Conservation (phyloP, 2,797 vertebrate genomes). For the Muraenolepis orangiensis region DNA sequence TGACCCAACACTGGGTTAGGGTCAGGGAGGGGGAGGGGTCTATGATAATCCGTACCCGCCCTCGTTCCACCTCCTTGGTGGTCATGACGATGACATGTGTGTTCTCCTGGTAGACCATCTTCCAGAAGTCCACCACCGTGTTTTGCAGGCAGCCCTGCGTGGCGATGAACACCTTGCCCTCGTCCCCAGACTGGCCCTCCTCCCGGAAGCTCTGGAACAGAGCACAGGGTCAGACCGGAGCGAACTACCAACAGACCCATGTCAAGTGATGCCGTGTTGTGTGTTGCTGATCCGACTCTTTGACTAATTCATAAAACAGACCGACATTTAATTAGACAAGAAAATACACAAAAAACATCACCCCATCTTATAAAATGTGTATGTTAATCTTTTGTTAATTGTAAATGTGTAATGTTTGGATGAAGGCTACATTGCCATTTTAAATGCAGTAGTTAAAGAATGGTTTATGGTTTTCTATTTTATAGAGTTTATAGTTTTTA, state of each 20-base stretch:
- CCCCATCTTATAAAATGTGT: not conserved
- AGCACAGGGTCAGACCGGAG: not conserved
- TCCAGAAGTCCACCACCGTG: slow-evolving; percentile 84
- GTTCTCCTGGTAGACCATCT: slow-evolving; percentile 88
- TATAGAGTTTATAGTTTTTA: too few relatives aligned
- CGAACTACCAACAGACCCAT: not conserved
- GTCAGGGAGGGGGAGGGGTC: not conserved
- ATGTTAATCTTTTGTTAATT: too few relatives aligned
- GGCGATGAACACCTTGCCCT: slow-evolving; percentile 82
- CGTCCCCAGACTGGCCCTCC: slow-evolving; percentile 73
- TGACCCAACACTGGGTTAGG: not conserved
- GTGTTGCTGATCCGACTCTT: not conserved
- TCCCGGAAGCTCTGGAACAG: slow-evolving; percentile 73
- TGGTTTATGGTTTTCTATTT: too few relatives aligned
- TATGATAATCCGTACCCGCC: slow-evolving; percentile 72
- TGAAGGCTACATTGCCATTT: not conserved
- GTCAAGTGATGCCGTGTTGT: not conserved
- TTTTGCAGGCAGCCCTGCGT: slow-evolving; percentile 88
- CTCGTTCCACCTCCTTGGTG: slow-evolving; percentile 84
- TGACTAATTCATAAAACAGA: too few relatives aligned
- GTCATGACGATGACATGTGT: slow-evolving; percentile 87
- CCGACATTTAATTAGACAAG: too few relatives aligned
- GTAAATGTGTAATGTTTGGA: not conserved
- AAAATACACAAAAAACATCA: too few relatives aligned
- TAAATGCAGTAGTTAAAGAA: not conserved